Evolutionary conservation across 1,140 invertebrate genomes (phyloP), one percentile per base, ranked within the genome.

Genomic region (Adoxophyes honmai): DNA sequence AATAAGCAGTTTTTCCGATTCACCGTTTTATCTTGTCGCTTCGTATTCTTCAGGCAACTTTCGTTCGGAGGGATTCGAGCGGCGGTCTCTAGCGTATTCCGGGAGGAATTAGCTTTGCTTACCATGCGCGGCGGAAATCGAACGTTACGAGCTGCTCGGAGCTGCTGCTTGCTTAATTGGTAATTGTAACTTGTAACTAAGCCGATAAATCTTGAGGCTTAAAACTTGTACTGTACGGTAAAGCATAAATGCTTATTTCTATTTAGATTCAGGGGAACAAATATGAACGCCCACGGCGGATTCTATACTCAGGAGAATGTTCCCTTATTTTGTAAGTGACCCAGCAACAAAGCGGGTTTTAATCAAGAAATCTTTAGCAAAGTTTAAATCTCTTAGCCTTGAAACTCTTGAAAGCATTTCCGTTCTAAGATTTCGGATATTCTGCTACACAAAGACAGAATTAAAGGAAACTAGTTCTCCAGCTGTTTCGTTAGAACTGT

Each of bases 1-100:
- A 86, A 86, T 86, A 84, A 86, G 81, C 83, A 86, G 81, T 86
- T 84, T 79, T 84, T 84, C 76, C 81, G 78, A 83, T 84, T 81
- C 73, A 58, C 73, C 75, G 73, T 78, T 82, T 81, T 82, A 81
- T 81, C 75, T 73, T 78, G 79, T 80, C 78, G 69, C 75, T 84
- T 80, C 83, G 80, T 84, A 82, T 86, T 86, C 78, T 65, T 68
- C 52, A 75, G 68, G 70, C 76, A 80, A 71, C 67, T 74, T 81
- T 80, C 73, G 74, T 78, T 77, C 72, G 54, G 60, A 64, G 70
- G 62, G 80, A 78, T 78, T 79, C 64, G 71, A 74, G 72, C 61
- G 72, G 62, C 62, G 69, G 66, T 78, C 77, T 77, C 75, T 56
- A 62, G 75, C 52, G 74, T 52, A 58, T 76, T 75, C 59, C 57